A percentile compares a stretch with the other conserved stretches of the same genome.
Conservation (phyloP, 2,113 vertebrate genomes). For the Lutjanus erythropterus region DNA sequence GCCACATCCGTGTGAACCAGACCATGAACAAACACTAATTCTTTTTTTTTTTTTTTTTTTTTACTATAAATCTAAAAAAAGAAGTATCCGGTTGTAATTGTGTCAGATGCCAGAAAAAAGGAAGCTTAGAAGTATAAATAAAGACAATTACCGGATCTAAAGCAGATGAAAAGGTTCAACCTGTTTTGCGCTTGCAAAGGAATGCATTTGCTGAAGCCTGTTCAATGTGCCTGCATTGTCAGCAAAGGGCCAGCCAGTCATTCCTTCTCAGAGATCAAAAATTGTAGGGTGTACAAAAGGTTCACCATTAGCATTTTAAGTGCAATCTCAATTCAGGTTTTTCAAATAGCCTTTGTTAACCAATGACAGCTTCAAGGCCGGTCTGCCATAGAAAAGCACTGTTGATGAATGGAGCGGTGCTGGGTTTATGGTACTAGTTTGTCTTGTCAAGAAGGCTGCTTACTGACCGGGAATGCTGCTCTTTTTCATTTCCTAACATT, state of each 20-base stretch:
- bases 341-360: slow-evolving; percentile 62
- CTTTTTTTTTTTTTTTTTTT: too few species aligned
- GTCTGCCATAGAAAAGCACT: slow-evolving; percentile 35
- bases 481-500: slow-evolving; percentile 56
- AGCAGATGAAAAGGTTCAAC: slow-evolving; percentile 26
- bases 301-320: slow-evolving; percentile 80
- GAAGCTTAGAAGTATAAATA: neutral
- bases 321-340: slow-evolving; percentile 67
- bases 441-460: slow-evolving; percentile 56
- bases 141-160: slow-evolving; percentile 12
- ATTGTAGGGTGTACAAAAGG: slow-evolving; percentile 31
- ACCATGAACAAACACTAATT: neutral
- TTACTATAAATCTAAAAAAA: neutral
- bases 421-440: slow-evolving; percentile 69
- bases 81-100: neutral
- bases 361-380: slow-evolving; percentile 64
- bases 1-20: neutral
- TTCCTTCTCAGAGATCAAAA: slow-evolving; percentile 51
- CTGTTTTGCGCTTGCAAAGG: slow-evolving; percentile 9
- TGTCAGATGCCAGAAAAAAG: neutral
- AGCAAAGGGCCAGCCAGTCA: slow-evolving; percentile 23
- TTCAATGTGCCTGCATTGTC: slow-evolving; percentile 35
- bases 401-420: slow-evolving; percentile 55
- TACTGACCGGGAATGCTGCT: slow-evolving; percentile 43
- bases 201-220: slow-evolving; percentile 32